phyloP scores from a whole-genome alignment of 2,797 vertebrate genomes.

The Galagoides demidoff region DNA sequence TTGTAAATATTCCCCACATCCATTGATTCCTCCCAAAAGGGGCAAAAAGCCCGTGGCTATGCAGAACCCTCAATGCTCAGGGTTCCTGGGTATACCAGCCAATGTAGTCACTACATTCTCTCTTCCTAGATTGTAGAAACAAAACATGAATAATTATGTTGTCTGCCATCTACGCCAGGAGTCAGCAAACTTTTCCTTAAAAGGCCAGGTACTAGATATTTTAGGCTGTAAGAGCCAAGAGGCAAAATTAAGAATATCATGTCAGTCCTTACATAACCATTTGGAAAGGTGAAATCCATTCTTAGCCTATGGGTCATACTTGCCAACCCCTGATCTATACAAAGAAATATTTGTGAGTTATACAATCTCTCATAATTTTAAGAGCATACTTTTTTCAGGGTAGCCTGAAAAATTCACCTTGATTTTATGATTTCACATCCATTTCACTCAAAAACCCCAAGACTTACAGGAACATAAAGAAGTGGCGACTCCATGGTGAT shows the following conservation, averaged over 20 bases:
- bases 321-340: background rate
- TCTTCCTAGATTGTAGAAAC: background rate
- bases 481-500: background rate
- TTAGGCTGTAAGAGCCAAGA: conserved; percentile 36
- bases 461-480: background rate
- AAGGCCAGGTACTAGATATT: background rate
- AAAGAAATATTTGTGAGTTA: conserved; percentile 2
- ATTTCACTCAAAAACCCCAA: background rate
- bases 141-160: background rate
- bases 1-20: background rate
- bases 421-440: background rate
- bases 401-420: background rate
- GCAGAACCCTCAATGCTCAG: background rate
- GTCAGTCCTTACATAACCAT: background rate
- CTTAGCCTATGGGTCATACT: background rate
- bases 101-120: background rate
- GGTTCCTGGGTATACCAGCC: background rate
- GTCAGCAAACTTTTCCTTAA: background rate
- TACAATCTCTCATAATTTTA: background rate
- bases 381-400: background rate
- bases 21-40: background rate
- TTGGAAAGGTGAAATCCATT: conserved; percentile 5
- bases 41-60: background rate
- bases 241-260: conserved; percentile 20
- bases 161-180: background rate